phyloP scores from a whole-genome alignment of 2,113 vertebrate species.

The Pungitius pungitius region DNA sequence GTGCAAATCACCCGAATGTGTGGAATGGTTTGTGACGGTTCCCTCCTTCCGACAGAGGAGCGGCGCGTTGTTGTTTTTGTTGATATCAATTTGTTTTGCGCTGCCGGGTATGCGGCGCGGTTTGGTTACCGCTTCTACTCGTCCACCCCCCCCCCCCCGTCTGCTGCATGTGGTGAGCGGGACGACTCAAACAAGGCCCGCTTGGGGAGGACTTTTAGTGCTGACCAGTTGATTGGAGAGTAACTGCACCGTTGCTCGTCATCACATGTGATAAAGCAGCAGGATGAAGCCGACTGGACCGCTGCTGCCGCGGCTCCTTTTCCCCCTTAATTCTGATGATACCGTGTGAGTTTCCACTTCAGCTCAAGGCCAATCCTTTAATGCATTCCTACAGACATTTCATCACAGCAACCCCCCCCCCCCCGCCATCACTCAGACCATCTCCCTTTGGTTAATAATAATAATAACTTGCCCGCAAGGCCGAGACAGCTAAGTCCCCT shows the following conservation, averaged over 20 bases:
- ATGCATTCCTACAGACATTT: constrained; percentile 56
- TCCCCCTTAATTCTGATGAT: constrained; percentile 40
- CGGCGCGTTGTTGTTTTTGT: too few relatives aligned
- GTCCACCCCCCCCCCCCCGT: too few relatives aligned
- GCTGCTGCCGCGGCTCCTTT: constrained; percentile 28
- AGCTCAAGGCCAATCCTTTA: constrained; percentile 40
- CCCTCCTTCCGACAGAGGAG: too few relatives aligned
- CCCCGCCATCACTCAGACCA: constrained; percentile 55
- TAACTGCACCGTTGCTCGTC: constrained; percentile 20
- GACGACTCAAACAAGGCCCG: constrained; percentile 4
- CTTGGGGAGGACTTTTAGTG: constrained; percentile 12
- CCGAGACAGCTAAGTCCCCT: constrained; percentile 69
- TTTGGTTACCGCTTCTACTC: too few relatives aligned
- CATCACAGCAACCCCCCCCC: too few relatives aligned
- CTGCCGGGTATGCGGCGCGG: too few relatives aligned
- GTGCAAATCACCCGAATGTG: too few relatives aligned
- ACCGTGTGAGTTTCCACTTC: constrained; percentile 51
- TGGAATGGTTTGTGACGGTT: too few relatives aligned
- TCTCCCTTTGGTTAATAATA: constrained; percentile 58
- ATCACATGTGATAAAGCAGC: constrained; percentile 44
- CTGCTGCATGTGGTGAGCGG: constrained; percentile 6
- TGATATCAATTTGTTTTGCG: too few relatives aligned
- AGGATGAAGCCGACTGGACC: constrained; percentile 22
- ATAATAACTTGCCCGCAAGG: constrained; percentile 57
- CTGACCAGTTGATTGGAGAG: constrained; percentile 51